Conservation (phyloP, 1,140 invertebrate species). For the Onthophagus taurus region DNA sequence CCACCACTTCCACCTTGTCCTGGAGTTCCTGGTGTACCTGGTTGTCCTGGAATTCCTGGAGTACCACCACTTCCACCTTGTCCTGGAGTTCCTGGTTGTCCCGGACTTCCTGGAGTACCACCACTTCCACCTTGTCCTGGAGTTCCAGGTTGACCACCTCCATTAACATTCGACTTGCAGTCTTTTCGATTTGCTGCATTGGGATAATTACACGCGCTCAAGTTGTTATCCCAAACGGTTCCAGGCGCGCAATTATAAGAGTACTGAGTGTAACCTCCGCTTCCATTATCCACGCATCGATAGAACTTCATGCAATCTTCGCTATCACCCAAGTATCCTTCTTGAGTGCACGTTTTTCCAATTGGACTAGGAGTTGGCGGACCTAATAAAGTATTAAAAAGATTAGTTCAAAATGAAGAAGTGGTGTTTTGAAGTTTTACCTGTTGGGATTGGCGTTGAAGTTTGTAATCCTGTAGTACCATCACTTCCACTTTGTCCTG, state of each 20-base stretch:
- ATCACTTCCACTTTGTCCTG: no score
- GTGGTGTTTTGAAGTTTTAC: no score
- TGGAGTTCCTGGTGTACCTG: constrained; percentile 15
- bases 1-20: background rate
- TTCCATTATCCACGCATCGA: constrained; percentile 8
- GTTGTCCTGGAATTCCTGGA: constrained; percentile 17
- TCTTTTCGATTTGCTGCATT: constrained; percentile 34
- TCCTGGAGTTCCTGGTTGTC: no score
- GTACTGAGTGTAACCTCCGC: constrained; percentile 40
- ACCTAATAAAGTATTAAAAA: no score
- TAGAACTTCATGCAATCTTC: constrained; percentile 9
- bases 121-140: no score
- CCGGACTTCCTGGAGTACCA: no score
- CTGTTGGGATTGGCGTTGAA: no score
- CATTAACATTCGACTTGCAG: no score
- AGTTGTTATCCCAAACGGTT: constrained; percentile 51
- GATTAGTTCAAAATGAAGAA: no score
- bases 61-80: no score
- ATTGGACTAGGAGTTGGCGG: background rate
- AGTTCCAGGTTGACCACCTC: constrained; percentile 19
- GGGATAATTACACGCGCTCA: constrained; percentile 50
- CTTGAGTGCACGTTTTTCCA: constrained; percentile 9
- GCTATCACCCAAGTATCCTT: constrained; percentile 4
- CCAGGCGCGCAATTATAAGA: constrained; percentile 54
- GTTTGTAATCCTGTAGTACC: no score